These are phyloP conservation scores for Sebastes vulpes DNA, from an alignment of 2,797 vertebrate genomes.

Conservation along the genomic window DNA sequence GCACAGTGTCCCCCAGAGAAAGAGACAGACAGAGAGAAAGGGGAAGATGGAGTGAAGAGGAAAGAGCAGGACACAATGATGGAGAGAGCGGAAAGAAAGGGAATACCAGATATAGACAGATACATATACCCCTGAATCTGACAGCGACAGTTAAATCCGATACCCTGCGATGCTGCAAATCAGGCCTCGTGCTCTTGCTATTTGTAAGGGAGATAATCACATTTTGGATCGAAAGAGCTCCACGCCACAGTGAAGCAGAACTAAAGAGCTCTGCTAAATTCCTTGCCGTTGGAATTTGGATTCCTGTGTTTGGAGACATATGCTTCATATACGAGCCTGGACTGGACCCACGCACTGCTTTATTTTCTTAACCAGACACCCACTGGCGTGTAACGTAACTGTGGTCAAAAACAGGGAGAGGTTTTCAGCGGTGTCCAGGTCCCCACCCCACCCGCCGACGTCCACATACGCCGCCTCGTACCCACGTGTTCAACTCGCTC, in stretches of 20 bases:
- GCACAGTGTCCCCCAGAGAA: slow-evolving; percentile 39
- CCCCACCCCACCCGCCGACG: slow-evolving; percentile 36
- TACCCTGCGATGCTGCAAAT: slow-evolving; percentile 30
- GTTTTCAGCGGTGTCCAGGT: slow-evolving; percentile 27
- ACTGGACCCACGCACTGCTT: slow-evolving; percentile 51
- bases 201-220: slow-evolving; percentile 60
- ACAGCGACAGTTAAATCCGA: slow-evolving; percentile 39
- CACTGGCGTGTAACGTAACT: slow-evolving; percentile 60
- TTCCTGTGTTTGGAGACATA: slow-evolving; percentile 62
- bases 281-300: slow-evolving; percentile 58
- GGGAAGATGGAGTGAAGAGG: slow-evolving; percentile 40
- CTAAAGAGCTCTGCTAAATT: slow-evolving; percentile 45
- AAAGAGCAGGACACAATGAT: slow-evolving; percentile 49
- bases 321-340: slow-evolving; percentile 65
- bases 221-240: slow-evolving; percentile 44
- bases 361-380: slow-evolving; percentile 71
- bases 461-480: background rate
- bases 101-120: slow-evolving; percentile 42
- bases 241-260: slow-evolving; percentile 43
- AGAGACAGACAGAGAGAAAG: slow-evolving; percentile 15
- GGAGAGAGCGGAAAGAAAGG: slow-evolving; percentile 42
- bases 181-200: background rate
- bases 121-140: slow-evolving; percentile 37
- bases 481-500: slow-evolving; percentile 31
- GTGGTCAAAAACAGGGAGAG: slow-evolving; percentile 57